Conservation (phyloP, 1,140 invertebrate species). For the Xylocopa sonorina region DNA sequence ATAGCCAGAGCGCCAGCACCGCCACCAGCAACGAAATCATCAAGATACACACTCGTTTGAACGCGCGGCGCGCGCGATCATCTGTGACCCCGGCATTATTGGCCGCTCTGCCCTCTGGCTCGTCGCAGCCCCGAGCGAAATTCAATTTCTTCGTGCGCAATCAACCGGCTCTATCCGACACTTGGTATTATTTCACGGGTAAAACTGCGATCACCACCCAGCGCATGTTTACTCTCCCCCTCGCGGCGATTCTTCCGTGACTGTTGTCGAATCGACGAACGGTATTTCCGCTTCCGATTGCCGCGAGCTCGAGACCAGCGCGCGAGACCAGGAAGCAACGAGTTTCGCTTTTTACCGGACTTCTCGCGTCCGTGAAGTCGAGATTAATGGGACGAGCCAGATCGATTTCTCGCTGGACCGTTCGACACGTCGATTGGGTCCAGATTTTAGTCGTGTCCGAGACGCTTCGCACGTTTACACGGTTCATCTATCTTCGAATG, state of each 20-base stretch:
- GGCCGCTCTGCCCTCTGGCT: slow-evolving; percentile 19
- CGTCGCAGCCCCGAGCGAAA: slow-evolving; percentile 42
- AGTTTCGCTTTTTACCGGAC: neutral
- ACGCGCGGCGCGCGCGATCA: slow-evolving; percentile 19
- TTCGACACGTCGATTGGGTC: too few species aligned
- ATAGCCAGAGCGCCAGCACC: neutral
- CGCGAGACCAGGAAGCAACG: neutral
- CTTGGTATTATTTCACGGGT: slow-evolving; percentile 54
- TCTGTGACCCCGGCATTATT: slow-evolving; percentile 26
- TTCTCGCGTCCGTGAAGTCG: too few species aligned
- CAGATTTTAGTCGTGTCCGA: too few species aligned
- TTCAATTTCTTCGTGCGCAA: slow-evolving; percentile 64
- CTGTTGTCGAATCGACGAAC: slow-evolving; percentile 20
- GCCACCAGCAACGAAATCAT: slow-evolving; percentile 20
- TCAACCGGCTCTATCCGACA: slow-evolving; percentile 46
- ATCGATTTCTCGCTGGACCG: too few species aligned
- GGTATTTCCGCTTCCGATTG: slow-evolving; percentile 39
- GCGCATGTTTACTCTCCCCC: neutral
- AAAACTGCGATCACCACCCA: slow-evolving; percentile 13
- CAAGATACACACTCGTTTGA: slow-evolving; percentile 47
- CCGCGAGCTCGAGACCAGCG: neutral
- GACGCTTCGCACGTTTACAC: too few species aligned
- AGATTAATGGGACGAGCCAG: too few species aligned
- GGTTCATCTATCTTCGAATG: too few species aligned
- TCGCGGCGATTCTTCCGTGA: neutral